phyloP scores from a whole-genome alignment of 2,888 invertebrate genomes.

The Drosophila villosipedis region DNA sequence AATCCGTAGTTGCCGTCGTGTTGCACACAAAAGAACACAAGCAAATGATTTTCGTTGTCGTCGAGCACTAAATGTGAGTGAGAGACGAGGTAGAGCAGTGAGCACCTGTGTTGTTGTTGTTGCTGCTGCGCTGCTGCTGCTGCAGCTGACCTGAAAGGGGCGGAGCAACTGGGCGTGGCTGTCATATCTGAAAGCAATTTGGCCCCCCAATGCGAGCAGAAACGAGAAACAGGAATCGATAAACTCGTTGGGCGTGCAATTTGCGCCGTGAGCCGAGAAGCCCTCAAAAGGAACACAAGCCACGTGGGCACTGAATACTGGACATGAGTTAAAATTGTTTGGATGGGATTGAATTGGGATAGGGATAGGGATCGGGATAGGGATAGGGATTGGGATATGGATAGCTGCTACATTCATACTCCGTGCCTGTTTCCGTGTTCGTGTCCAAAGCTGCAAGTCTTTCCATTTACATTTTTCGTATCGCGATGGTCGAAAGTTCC shows the following conservation, averaged over 20 bases:
- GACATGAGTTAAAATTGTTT: conserved; percentile 1
- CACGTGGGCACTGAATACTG: conserved; percentile 24
- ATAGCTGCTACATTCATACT: background rate
- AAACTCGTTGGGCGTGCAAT: conserved; percentile 81
- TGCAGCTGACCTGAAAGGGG: conserved; percentile 72
- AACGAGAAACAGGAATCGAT: conserved; percentile 76
- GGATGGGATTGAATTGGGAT: conserved; percentile 2
- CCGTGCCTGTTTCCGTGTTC: conserved; percentile 15
- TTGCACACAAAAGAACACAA: conserved; percentile 23
- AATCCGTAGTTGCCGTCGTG: conserved; percentile 25
- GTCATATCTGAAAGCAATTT: conserved; percentile 81
- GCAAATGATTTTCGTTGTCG: conserved; percentile 45
- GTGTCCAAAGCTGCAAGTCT: conserved; percentile 61
- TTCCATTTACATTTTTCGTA: conserved; percentile 61
- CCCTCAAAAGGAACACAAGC: conserved; percentile 47
- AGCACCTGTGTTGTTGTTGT: conserved; percentile 31
- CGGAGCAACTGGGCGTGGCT: conserved; percentile 62
- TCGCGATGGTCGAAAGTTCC: conserved; percentile 15
- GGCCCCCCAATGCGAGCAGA: conserved; percentile 34
- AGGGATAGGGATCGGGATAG: background rate
- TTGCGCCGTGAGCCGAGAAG: conserved; percentile 57
- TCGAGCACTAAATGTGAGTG: conserved; percentile 57
- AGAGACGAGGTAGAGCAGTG: background rate
- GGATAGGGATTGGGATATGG: background rate
- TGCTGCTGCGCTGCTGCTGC: background rate